Evolutionary conservation across 37 sponge, comb jelly and placozoan species (phyloP), one percentile per base, ranked within the genome.

Genomic region (Axinella damicornis): DNA sequence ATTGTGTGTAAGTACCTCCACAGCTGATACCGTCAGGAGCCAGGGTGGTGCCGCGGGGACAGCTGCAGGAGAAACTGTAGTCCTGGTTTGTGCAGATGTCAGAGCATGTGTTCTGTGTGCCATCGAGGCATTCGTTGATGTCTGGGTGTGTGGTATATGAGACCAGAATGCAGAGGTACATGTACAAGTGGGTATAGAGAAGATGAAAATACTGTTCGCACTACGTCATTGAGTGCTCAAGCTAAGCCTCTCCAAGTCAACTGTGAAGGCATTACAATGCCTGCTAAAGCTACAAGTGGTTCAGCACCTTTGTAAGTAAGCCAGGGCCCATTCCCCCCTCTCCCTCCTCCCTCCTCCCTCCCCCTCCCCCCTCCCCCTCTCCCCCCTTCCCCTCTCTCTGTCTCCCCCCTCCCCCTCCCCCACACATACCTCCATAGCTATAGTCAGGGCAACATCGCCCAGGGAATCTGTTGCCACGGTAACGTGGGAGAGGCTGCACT

Each of bases 361-460:
- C n/a, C n/a, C n/a, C n/a, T n/a, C n/a, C n/a, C n/a, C n/a, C n/a
- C n/a, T n/a, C n/a, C n/a, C n/a, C n/a, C n/a, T n/a, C n/a, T n/a
- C n/a, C n/a, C n/a, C n/a, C n/a, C n/a, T n/a, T n/a, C n/a, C n/a
- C n/a, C n/a, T n/a, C n/a, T n/a, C n/a, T n/a, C n/a, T n/a, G n/a
- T n/a, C n/a, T n/a, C n/a, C n/a, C n/a, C n/a, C n/a, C n/a, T n/a
- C n/a, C n/a, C n/a, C n/a, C n/a, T n/a, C n/a, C n/a, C n/a, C n/a
- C n/a, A n/a, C n/a, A n/a, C n/a, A n/a, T 34, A 95, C 95, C 89
- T 69, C 67, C 65, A 78, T 57, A 95, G 27, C 63, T 24, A 58
- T 92, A 95, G 6, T 76, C 31, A 5, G 96, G 92, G 55, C 96
- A 95, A 32, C 96, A 95, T 36, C 85, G 36, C 57, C 96, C 96